Base-by-base conservation (phyloP, 2,113 vertebrate genomes). In the Hepsetus odoe region DNA sequence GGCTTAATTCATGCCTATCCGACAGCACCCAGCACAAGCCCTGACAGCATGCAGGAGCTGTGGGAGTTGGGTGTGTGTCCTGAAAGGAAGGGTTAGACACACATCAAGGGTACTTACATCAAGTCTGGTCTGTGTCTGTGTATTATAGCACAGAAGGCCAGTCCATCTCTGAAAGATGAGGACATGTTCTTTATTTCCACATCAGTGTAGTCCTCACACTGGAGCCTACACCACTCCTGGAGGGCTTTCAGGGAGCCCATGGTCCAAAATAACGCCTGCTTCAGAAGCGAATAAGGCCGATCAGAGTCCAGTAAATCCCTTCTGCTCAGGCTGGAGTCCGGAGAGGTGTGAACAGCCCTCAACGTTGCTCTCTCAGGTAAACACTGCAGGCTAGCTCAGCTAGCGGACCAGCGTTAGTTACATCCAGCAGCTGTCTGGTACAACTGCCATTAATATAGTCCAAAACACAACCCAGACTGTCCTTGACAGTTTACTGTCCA, bases 131-230 rank as follows among this genome's bases (percentile, higher is more conserved):
- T 94, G 93, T 95, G 93, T 42, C 91, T 94, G 89, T 99, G 97
- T 32, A 99, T 97, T 77, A 99, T 95, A 81, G 97, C 96, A 91
- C 97, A 98, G 84, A 98, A 98, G 20, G 96, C 96, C 92, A 98
- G 87, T 16, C 97, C 97, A 85, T 98, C 95, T 86, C 96, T 93
- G 92, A 99, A 99, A 72, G 96, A 97, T 81, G 94, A 51, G 71
- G 95, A 95, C 93, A 99, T 96, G 91, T 99, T 95, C 80, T 83
- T 94, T 70, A 99, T 90, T 24, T 94, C 93, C 88, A 99, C 96
- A 81, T 93, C 92, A 69, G 79, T 86, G 92, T 99, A 97, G 30
- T 91, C 86, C 72, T 94, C 92, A 85, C 95, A 97, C 83, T 96
- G 97, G 49, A 87, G 90, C 83, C 95, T 92, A 90, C 96, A 97